These are phyloP conservation scores for Tamandua tetradactyla DNA, from an alignment of 2,797 vertebrate genomes.

Conservation along the genomic window DNA sequence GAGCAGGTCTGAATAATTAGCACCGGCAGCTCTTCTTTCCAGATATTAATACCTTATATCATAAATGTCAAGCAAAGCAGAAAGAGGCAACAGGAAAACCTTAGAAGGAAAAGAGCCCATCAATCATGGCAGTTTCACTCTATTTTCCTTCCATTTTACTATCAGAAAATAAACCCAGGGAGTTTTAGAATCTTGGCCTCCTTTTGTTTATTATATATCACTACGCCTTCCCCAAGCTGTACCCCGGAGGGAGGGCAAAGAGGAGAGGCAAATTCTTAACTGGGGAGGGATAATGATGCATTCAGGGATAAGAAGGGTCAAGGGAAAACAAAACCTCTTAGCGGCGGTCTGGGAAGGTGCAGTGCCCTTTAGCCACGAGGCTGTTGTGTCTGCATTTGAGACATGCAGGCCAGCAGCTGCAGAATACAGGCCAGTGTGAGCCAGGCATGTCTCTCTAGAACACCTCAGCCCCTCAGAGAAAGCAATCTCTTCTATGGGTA, in stretches of 20 bases:
- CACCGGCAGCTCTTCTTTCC: constrained; percentile 57
- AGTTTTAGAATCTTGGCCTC: constrained; percentile 59
- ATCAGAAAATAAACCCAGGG: constrained; percentile 66
- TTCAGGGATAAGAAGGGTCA: neutral
- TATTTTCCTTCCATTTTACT: constrained; percentile 72
- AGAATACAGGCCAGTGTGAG: neutral
- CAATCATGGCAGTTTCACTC: constrained; percentile 60
- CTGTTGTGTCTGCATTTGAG: neutral
- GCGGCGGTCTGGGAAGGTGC: neutral
- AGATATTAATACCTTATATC: constrained; percentile 76
- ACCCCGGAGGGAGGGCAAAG: neutral
- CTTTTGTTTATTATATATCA: constrained; percentile 49
- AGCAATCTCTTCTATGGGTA: neutral
- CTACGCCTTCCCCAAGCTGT: neutral
- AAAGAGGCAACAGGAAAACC: constrained; percentile 58
- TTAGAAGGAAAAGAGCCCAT: constrained; percentile 26
- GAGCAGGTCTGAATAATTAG: constrained; percentile 68
- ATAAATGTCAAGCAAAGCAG: constrained; percentile 63
- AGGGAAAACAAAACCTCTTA: neutral
- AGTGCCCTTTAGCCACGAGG: neutral
- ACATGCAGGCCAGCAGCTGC: neutral
- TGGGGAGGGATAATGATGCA: neutral
- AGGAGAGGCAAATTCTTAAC: neutral
- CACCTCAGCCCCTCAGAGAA: neutral
- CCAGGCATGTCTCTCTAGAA: neutral